Evolutionary conservation across 2,113 vertebrate species (phyloP), one percentile per base, ranked within the genome.

Genomic region (Plecturocebus donacophilus): DNA sequence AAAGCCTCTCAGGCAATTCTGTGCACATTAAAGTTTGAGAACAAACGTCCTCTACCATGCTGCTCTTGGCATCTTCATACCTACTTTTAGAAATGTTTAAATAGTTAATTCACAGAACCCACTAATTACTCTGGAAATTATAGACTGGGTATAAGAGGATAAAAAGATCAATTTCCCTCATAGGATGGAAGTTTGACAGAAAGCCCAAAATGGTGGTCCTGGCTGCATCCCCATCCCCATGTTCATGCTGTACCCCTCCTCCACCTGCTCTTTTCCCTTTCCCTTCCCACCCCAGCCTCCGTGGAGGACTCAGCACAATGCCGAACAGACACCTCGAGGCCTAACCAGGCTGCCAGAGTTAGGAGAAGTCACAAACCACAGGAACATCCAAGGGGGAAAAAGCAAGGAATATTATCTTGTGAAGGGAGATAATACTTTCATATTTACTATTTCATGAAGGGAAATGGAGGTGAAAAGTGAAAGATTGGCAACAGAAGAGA

Each of bases 151-250:
- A 7, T 58, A 49, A 77, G 86, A 17, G 52, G 25, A 90, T 30
- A 42, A 76, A 71, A 76, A 87, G 25, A 76, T 49, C 14, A 75
- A 12, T 40, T 71, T 83, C 87, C 73, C 20, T 84, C 71, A 84
- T 16, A 64, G 42, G 54, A 83, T 61, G 40, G n/a, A 56, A 81
- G 75, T 95, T 87, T 52, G 58, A 93, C 23, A 64, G n/a, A 66
- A 79, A 85, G 12, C 25, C 35, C 42, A 73, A n/a, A 35, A 8
- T 61, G 45, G 20, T 8, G 23, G 20, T 5, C 1, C 23, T 30
- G 32, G 42, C 20, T 11, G 6, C 56, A 49, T 8, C 21, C 5
- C 49, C 4, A 19, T 13, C 13, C 75, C 35, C 19, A 16, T 17
- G 16, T 30, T 30, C 27, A 38, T 35, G 7, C 1, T 10, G 20